phyloP scores from a whole-genome alignment of 1,140 invertebrate species.

The Grapholita molesta region DNA sequence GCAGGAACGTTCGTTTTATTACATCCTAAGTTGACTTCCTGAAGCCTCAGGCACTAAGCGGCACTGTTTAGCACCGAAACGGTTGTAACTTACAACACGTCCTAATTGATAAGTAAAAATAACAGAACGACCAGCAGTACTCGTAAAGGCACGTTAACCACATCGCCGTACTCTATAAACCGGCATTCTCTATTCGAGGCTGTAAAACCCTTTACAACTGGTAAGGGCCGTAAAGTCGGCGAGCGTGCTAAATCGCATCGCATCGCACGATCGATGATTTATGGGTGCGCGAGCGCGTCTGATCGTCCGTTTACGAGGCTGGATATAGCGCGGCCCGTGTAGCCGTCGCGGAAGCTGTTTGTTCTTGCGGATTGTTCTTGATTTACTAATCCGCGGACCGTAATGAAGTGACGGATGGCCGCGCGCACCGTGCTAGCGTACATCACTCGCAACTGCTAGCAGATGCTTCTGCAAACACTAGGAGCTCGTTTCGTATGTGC shows the following conservation, averaged over 20 bases:
- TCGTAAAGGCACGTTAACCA: slow-evolving; percentile 16
- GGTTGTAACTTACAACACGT: background rate
- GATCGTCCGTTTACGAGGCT: slow-evolving; percentile 59
- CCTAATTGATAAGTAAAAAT: slow-evolving; percentile 17
- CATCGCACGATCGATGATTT: slow-evolving; percentile 68
- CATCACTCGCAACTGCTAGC: background rate
- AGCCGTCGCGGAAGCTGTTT: slow-evolving; percentile 43
- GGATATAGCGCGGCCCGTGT: slow-evolving; percentile 53
- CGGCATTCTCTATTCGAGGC: slow-evolving; percentile 37
- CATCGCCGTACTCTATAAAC: slow-evolving; percentile 15
- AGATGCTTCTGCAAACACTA: background rate
- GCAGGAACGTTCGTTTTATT: background rate
- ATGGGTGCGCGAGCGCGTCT: slow-evolving; percentile 49
- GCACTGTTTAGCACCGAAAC: slow-evolving; percentile 17
- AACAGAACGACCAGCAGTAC: background rate
- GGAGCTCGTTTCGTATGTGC: background rate
- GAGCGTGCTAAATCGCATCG: slow-evolving; percentile 61
- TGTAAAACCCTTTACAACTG: slow-evolving; percentile 54
- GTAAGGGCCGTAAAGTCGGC: slow-evolving; percentile 45
- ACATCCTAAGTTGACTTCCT: background rate
- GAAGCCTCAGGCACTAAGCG: slow-evolving; percentile 16
- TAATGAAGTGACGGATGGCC: slow-evolving; percentile 46
- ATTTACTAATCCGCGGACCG: slow-evolving; percentile 50
- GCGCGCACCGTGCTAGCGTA: background rate
- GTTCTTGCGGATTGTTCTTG: slow-evolving; percentile 37